phyloP scores from a whole-genome alignment of 2,888 invertebrate species.

The Ichneumoninae sp. region DNA sequence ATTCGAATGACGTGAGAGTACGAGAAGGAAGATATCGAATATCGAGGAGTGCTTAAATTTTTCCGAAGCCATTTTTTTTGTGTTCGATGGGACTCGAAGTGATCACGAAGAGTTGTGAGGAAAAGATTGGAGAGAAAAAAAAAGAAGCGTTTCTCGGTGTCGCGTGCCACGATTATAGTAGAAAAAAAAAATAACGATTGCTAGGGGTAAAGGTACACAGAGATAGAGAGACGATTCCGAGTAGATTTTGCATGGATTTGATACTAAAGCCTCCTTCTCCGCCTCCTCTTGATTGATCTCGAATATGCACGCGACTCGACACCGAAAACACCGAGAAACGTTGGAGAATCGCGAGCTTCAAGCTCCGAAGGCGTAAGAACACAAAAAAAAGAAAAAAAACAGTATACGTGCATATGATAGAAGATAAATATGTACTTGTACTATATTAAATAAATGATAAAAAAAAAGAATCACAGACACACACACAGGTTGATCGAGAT shows the following conservation, averaged over 20 bases:
- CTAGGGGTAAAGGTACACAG: slow-evolving; percentile 6
- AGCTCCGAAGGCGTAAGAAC: not conserved
- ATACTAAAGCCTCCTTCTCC: slow-evolving; percentile 53
- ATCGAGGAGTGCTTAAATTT: slow-evolving; percentile 30
- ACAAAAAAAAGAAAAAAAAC: slow-evolving; percentile 10
- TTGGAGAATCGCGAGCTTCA: not conserved
- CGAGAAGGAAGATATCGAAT: slow-evolving; percentile 18
- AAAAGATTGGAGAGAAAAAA: slow-evolving; percentile 43
- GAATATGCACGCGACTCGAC: not conserved
- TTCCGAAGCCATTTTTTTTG: slow-evolving; percentile 18
- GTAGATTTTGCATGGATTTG: slow-evolving; percentile 68
- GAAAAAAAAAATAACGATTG: slow-evolving; percentile 13
- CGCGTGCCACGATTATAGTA: slow-evolving; percentile 1
- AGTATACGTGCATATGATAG: slow-evolving; percentile 45
- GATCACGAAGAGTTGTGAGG: not conserved
- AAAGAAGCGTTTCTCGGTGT: slow-evolving; percentile 30
- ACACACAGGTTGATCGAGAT: slow-evolving; percentile 43
- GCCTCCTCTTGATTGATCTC: slow-evolving; percentile 18
- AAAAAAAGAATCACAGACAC: slow-evolving; percentile 17
- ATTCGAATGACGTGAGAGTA: slow-evolving; percentile 5
- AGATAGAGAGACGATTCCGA: slow-evolving; percentile 27
- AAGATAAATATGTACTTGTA: slow-evolving; percentile 41
- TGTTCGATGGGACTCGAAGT: slow-evolving; percentile 7
- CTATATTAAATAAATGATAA: slow-evolving; percentile 23
- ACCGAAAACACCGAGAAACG: slow-evolving; percentile 14